These are phyloP conservation scores for Holacanthus passer DNA, from an alignment of 2,113 vertebrate genomes.

Conservation along the genomic window DNA sequence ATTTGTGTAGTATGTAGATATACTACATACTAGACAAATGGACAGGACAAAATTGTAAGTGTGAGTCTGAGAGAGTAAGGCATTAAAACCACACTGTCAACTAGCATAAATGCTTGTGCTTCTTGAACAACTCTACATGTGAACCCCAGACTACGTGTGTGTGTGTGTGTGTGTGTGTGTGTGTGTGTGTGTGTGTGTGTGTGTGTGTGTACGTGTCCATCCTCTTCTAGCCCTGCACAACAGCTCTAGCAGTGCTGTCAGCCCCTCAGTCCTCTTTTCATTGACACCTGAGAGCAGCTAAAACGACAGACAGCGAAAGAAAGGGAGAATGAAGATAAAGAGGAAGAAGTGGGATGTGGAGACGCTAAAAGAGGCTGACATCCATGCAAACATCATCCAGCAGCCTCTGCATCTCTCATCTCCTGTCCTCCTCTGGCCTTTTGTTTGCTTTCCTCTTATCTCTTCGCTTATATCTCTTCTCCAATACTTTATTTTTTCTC, in stretches of 20 bases:
- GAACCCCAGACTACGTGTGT: background rate
- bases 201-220: background rate
- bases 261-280: conserved; percentile 21
- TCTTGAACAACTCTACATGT: conserved; percentile 20
- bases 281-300: conserved; percentile 52
- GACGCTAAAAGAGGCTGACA: conserved; percentile 57
- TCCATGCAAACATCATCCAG: conserved; percentile 48
- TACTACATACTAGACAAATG: no score
- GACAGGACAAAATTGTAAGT: background rate
- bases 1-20: background rate
- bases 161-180: conserved; percentile 10
- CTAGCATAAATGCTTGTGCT: conserved; percentile 14
- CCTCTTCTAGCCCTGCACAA: conserved; percentile 8
- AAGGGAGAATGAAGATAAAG: conserved; percentile 27
- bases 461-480: background rate
- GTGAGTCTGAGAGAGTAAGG: conserved; percentile 1
- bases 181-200: conserved; percentile 21
- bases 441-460: background rate
- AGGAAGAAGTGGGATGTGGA: conserved; percentile 30
- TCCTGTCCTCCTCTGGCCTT: conserved; percentile 8
- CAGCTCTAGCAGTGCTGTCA: conserved; percentile 40
- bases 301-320: conserved; percentile 32
- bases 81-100: conserved; percentile 14
- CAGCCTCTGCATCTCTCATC: conserved; percentile 39
- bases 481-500: background rate